Evolutionary conservation across 2,797 vertebrate species (phyloP).

Genomic region (Hydrophis major): DNA sequence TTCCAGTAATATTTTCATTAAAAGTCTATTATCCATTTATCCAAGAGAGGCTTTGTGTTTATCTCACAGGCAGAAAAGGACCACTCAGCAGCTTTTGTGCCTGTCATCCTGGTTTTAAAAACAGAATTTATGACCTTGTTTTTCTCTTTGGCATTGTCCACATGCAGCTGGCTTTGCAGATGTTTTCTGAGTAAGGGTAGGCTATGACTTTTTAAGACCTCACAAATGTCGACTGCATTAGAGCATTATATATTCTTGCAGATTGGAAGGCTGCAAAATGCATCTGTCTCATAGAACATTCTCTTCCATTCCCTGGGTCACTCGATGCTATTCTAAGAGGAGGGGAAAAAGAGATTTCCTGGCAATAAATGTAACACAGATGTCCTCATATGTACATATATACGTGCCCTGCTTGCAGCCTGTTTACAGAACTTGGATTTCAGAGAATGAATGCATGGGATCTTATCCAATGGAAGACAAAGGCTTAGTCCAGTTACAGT

Average conservation of each 20-base stretch:
- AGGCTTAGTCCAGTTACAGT: not conserved
- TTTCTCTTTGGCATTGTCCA: constrained; percentile 55
- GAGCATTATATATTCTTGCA: constrained; percentile 22
- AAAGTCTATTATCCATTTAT: not conserved
- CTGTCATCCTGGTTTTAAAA: constrained; percentile 52
- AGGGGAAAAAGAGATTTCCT: not conserved
- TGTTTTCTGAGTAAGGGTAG: constrained; percentile 48
- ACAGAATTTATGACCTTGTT: constrained; percentile 51
- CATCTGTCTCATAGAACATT: constrained; percentile 13
- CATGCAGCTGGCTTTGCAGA: constrained; percentile 56
- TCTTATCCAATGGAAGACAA: not conserved
- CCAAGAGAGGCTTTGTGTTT: constrained; percentile 24
- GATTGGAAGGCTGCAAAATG: constrained; percentile 25
- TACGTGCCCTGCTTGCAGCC: not conserved
- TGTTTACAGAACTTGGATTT: not conserved
- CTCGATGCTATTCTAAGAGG: not conserved
- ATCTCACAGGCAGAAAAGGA: constrained; percentile 14
- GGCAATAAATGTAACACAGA: constrained; percentile 19
- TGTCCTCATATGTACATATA: constrained; percentile 3
- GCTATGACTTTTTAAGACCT: constrained; percentile 51
- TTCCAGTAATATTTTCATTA: not conserved
- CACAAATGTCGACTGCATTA: constrained; percentile 40
- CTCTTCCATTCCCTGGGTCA: not conserved
- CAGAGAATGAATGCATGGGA: not conserved
- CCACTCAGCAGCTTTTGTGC: constrained; percentile 49